Evolutionary conservation across 2,888 invertebrate genomes (phyloP).

Genomic region (Iselma pallidipennis): DNA sequence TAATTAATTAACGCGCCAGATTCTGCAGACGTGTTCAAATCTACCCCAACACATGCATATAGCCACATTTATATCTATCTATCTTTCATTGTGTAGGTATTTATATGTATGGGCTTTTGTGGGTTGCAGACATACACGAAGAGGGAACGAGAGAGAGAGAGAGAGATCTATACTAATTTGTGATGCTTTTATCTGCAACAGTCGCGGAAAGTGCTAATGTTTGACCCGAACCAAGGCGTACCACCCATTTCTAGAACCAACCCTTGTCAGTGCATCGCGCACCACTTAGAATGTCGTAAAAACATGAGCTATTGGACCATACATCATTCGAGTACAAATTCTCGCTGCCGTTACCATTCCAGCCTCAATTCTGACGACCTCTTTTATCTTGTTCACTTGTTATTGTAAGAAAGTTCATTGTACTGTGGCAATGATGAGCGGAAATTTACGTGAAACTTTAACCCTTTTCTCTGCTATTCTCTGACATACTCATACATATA

Average conservation of each 20-base stretch:
- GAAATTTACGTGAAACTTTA: neutral
- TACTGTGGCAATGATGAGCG: neutral
- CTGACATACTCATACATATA: neutral
- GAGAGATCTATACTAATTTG: conserved; percentile 48
- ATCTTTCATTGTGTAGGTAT: conserved; percentile 16
- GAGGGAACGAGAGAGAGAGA: no score
- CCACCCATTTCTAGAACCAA: conserved; percentile 22
- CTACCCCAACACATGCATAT: neutral
- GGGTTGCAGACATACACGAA: no score
- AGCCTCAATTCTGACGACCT: neutral
- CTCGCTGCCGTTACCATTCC: conserved; percentile 26
- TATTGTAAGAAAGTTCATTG: conserved; percentile 15
- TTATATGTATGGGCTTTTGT: no score
- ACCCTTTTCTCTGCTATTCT: neutral
- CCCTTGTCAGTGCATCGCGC: conserved; percentile 36
- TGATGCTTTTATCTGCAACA: conserved; percentile 52
- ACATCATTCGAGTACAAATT: conserved; percentile 45
- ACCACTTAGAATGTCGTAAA: conserved; percentile 32
- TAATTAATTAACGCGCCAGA: conserved; percentile 20
- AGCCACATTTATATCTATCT: neutral
- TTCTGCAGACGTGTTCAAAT: neutral
- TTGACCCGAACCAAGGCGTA: conserved; percentile 43
- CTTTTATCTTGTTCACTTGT: conserved; percentile 17
- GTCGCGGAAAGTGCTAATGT: conserved; percentile 52
- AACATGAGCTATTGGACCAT: conserved; percentile 46